phyloP scores from a whole-genome alignment of 2,888 invertebrate species.

The Glaucopsyche alexis region DNA sequence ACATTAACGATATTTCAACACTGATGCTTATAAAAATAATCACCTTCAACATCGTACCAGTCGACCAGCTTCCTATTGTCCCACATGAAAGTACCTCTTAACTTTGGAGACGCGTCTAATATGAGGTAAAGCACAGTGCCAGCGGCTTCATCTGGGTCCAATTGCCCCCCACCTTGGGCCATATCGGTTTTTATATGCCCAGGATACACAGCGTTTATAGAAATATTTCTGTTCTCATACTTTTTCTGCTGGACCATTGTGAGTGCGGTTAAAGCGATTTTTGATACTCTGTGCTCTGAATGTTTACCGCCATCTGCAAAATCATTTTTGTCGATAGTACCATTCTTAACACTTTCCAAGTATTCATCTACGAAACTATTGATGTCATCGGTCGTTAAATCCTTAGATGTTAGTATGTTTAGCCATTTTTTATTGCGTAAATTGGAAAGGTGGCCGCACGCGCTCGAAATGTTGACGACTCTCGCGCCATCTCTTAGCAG shows the following conservation, averaged over 20 bases:
- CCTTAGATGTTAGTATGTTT: constrained; percentile 49
- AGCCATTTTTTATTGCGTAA: constrained; percentile 63
- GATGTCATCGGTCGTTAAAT: constrained; percentile 59
- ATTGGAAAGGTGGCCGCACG: constrained; percentile 68
- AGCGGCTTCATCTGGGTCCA: constrained; percentile 80
- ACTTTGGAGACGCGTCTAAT: constrained; percentile 78
- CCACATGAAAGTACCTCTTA: constrained; percentile 85
- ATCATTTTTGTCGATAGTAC: constrained; percentile 62
- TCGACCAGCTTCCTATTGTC: constrained; percentile 78
- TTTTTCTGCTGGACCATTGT: constrained; percentile 64
- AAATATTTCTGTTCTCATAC: constrained; percentile 57
- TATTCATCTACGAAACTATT: constrained; percentile 65
- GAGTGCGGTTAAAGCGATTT: constrained; percentile 64
- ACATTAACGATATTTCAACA: background rate
- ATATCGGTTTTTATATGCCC: constrained; percentile 65
- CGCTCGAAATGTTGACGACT: constrained; percentile 85
- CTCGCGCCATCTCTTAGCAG: constrained; percentile 84
- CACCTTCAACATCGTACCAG: constrained; percentile 76
- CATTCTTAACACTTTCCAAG: constrained; percentile 63
- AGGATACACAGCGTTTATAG: constrained; percentile 67
- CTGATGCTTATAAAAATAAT: constrained; percentile 54
- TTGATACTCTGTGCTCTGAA: constrained; percentile 68
- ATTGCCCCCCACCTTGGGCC: constrained; percentile 75
- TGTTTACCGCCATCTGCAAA: constrained; percentile 71
- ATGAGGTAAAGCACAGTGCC: constrained; percentile 81